These are phyloP conservation scores for Hypomesus transpacificus DNA, from an alignment of 2,113 vertebrate species.

Conservation along the genomic window DNA sequence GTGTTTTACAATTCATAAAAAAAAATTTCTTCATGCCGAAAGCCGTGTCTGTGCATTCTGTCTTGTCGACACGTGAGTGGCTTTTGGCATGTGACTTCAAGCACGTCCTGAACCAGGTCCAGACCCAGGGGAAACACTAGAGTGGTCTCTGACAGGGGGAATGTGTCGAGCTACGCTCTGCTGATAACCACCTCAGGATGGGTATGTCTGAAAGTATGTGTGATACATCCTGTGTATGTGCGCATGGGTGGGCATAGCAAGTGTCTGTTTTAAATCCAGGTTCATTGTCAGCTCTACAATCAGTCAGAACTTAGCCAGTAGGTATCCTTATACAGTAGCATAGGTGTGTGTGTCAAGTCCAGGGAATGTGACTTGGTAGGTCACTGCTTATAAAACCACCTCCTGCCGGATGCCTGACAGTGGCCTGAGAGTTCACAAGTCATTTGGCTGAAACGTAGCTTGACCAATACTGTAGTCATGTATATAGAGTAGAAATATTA, in stretches of 20 bases:
- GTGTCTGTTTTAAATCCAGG: neutral
- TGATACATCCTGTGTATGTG: neutral
- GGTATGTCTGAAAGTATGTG: neutral
- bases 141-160: conserved; percentile 39
- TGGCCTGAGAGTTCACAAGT: neutral
- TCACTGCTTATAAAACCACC: neutral
- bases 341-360: neutral
- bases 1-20: too few species aligned
- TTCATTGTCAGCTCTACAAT: neutral
- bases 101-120: neutral
- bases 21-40: too few species aligned
- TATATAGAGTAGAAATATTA: too few species aligned
- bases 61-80: too few species aligned
- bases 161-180: conserved; percentile 27
- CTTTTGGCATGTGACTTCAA: neutral
- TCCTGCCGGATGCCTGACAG: neutral
- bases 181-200: conserved; percentile 14
- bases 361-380: neutral
- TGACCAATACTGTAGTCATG: too few species aligned
- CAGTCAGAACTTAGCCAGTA: neutral
- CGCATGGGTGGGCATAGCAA: neutral
- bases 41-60: too few species aligned
- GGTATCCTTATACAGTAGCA: neutral
- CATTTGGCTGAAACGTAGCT: too few species aligned
- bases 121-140: neutral